Conservation (phyloP, 2,797 vertebrate genomes). For the Cyclopterus lumpus region DNA sequence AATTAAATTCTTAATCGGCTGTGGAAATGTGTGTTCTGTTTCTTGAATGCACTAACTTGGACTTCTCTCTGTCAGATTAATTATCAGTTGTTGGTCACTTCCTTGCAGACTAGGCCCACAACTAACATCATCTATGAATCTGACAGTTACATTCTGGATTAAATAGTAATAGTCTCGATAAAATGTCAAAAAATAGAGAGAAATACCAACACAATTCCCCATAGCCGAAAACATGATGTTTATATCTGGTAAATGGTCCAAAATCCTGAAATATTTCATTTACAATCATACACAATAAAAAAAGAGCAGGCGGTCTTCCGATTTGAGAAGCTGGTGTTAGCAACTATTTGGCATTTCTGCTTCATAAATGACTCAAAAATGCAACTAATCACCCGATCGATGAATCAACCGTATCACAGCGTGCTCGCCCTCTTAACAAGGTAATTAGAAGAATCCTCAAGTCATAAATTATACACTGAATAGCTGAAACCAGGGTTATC, state of each 20-base stretch:
- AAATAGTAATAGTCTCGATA: neutral
- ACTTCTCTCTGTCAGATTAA: neutral
- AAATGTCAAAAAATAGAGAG: neutral
- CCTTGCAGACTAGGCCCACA: neutral
- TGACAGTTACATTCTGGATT: neutral
- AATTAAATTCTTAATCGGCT: conserved; percentile 82
- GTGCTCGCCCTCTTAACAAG: neutral
- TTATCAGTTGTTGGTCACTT: neutral
- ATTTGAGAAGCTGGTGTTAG: neutral
- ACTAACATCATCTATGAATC: neutral
- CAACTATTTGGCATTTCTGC: no score
- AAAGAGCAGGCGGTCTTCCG: neutral
- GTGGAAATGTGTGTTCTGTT: conserved; percentile 66
- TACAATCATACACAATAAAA: neutral
- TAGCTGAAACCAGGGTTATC: neutral
- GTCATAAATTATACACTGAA: neutral
- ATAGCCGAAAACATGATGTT: neutral
- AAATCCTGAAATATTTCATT: neutral
- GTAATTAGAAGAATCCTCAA: neutral
- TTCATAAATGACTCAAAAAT: no score
- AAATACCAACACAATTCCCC: neutral
- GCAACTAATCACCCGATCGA: neutral
- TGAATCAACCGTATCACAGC: neutral
- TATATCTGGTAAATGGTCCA: neutral
- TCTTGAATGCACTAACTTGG: neutral